Evolutionary conservation across 2,113 vertebrate species (phyloP), one percentile per base, ranked within the genome.

Genomic region (Mesocricetus auratus): DNA sequence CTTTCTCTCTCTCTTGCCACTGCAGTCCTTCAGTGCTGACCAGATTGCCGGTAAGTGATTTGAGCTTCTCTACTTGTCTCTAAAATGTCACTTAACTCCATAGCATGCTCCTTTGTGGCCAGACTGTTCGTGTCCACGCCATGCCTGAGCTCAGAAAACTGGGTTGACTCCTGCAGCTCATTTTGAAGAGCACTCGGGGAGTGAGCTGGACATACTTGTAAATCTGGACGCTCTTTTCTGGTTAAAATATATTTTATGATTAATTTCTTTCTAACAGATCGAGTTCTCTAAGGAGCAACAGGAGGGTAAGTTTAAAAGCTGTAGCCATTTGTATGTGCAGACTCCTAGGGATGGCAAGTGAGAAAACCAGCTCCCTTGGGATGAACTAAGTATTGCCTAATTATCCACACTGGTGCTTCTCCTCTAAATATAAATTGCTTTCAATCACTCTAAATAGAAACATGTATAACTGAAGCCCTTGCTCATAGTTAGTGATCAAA

Each of bases 1-100:
- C 86, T 98, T 94, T 95, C 94, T 98, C 87, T 98, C 96, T 97
- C 89, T 95, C 95, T 94, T 85, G 12, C 94, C 97, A 96, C 97
- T 97, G 96, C 98, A 99, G 99, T 99, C 99, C 96, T 99, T 99
- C 99, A 99, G 98, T 93, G 98, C 99, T 97, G 99, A 99, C 94
- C 98, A 99, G 98, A 98, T 99, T 96, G 98, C 97, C 89, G 99
- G 99, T 99, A 99, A 99, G 99, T 99, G 97, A 93, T 97, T 36
- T 93, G 88, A 97, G 91, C 8, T 97, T 92, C 45, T 97, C 85
- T 16, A 8, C 74, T 3, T 4, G 93, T 88, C 60, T 93, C 31
- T 87, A 94, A 96, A 92, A 97, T 82, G 9, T 77, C 88, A 95
- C 93, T 95, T 93, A 93, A 83, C 95, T 97, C 97, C 94, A 97